These are phyloP conservation scores for Platycheirus albimanus DNA, from an alignment of 2,888 invertebrate genomes.

Conservation along the genomic window DNA sequence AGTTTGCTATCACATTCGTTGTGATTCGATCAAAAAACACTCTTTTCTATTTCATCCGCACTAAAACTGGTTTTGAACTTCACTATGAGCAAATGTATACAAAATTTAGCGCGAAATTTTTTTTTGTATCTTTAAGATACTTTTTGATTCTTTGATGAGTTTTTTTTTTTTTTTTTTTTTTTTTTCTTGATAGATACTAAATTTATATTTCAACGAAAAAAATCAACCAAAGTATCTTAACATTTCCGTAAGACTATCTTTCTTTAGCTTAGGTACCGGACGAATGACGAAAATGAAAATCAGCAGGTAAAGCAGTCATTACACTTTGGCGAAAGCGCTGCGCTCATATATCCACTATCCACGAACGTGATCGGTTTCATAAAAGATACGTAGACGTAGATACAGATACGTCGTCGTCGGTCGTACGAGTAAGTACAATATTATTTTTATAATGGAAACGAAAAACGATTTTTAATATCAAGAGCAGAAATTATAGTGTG, in stretches of 20 bases:
- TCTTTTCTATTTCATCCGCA: constrained; percentile 44
- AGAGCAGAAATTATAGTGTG: constrained; percentile 29
- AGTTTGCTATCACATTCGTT: constrained; percentile 24
- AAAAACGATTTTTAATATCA: constrained; percentile 50
- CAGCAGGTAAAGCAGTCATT: constrained; percentile 59
- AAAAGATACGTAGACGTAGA: constrained; percentile 27
- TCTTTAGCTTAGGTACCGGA: constrained; percentile 40
- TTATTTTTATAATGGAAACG: background rate
- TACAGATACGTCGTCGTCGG: too few relatives aligned
- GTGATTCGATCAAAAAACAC: constrained; percentile 17
- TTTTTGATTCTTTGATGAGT: background rate
- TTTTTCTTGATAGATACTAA: background rate
- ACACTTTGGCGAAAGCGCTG: constrained; percentile 72
- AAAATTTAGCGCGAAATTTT: background rate
- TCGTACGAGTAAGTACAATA: too few relatives aligned
- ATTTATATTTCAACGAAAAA: constrained; percentile 12
- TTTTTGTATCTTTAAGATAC: background rate
- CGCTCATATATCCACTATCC: constrained; percentile 66
- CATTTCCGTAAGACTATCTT: constrained; percentile 68
- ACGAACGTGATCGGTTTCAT: constrained; percentile 67
- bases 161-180: background rate
- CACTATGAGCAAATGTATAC: constrained; percentile 5
- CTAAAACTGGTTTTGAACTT: constrained; percentile 48
- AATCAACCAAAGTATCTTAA: constrained; percentile 66
- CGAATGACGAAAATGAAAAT: constrained; percentile 64